These are phyloP conservation scores for Rhagium mordax DNA, from an alignment of 2,888 invertebrate species.

Conservation along the genomic window DNA sequence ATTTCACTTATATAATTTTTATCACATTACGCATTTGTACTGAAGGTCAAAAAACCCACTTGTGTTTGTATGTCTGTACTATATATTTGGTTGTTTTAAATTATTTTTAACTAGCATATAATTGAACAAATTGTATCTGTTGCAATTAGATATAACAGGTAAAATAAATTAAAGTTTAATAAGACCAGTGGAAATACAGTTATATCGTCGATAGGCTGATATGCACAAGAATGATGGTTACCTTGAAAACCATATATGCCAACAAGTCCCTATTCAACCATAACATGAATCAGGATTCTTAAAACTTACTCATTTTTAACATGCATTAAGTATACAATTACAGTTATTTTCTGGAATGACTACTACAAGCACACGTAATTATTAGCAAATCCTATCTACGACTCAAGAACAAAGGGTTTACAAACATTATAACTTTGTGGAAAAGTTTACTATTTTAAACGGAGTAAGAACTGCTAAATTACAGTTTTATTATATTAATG, in stretches of 20 bases:
- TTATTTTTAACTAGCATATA: no score
- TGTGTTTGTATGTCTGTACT: no score
- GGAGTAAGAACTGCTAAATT: neutral
- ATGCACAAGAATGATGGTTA: conserved; percentile 30
- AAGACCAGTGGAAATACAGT: conserved; percentile 12
- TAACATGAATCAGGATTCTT: conserved; percentile 29
- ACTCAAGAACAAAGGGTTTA: conserved; percentile 6
- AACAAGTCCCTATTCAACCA: conserved; percentile 29
- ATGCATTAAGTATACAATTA: conserved; percentile 22
- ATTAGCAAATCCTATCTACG: neutral
- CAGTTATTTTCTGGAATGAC: conserved; percentile 28
- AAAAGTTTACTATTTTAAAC: neutral
- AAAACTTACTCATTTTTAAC: conserved; percentile 25
- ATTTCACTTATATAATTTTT: no score
- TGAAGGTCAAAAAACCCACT: no score
- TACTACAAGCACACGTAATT: conserved; percentile 14
- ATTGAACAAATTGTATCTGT: no score
- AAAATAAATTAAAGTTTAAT: neutral
- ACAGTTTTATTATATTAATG: no score
- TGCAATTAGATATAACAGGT: neutral
- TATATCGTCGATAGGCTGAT: conserved; percentile 13
- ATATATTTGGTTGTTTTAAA: no score
- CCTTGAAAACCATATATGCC: conserved; percentile 34
- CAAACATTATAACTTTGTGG: neutral
- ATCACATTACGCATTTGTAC: no score